Base-by-base conservation (phyloP, 2,888 invertebrate species). In the Maniola hyperantus region DNA sequence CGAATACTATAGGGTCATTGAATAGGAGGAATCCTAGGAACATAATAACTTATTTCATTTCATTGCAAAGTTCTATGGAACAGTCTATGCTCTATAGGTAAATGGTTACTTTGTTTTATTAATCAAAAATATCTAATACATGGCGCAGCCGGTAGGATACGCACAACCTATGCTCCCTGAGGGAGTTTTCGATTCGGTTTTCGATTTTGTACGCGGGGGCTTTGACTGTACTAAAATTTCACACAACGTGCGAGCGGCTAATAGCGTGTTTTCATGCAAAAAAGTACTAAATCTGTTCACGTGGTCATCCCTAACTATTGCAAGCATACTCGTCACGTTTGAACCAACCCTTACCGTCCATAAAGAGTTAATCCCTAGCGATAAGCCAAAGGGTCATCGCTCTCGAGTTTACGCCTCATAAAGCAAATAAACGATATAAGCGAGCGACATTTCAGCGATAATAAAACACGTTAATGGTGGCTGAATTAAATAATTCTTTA, bases 351-450 rank as follows among this genome's bases (percentile, higher is more conserved):
- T 60, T 50, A 50, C 7, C 58, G 65, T 46, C 39, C 26, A 60
- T 69, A 54, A 69, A 65, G 46, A 67, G 58, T 48, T 63, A 65
- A 65, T 62, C 51, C 51, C 60, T 44, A 50, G 46, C 60, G 66
- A 62, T 50, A 36, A 58, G 57, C 33, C 55, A 6, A 54, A 50
- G 58, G 67, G 62, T 59, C 70, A 44, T 26, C 44, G 68, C 59
- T 60, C 67, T 57, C 64, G 44, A 36, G n/a, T 33, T 58, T 48
- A 53, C 20, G 50, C 48, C 55, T 57, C 64, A 64, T 64, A 64
- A 64, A 67, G 57, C 68, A 69, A 67, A 69, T 61, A 54, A 55
- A 55, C 39, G 36, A 55, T 39, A 55, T 36, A 15, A 55, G 34
- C 39, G 53, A 36, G 44, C 20, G 60, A 59, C 53, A 36, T 66